Percentiles rank a stretch among this genome's conserved stretches.
phyloP scores from a whole-genome alignment of 2,797 vertebrate species.

The Ceryle rudis region DNA sequence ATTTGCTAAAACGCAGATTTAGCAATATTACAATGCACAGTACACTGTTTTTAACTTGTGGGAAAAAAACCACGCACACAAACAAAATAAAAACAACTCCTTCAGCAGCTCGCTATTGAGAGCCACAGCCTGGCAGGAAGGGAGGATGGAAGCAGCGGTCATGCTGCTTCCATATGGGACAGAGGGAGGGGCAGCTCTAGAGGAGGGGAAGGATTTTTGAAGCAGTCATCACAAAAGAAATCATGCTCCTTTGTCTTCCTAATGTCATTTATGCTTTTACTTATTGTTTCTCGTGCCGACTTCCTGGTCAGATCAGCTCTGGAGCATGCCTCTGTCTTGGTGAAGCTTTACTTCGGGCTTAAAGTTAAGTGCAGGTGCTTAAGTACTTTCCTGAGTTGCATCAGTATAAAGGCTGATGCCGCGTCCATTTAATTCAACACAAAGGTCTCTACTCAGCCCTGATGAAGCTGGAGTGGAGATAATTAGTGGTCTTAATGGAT shows the following conservation, averaged over 20 bases:
- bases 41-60: not conserved
- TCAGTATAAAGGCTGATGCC: not conserved
- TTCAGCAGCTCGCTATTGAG: accelerated
- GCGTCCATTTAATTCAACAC: not conserved
- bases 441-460: not conserved
- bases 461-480: not conserved
- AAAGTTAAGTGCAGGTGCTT: not conserved
- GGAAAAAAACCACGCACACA: not conserved
- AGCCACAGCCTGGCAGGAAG: not conserved
- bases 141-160: not conserved
- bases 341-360: not conserved
- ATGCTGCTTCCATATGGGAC: not conserved
- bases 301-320: not conserved
- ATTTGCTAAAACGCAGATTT: not conserved
- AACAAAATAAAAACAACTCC: not conserved
- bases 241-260: not conserved
- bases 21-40: not conserved
- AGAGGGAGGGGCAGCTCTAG: not conserved
- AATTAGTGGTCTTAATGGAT: not conserved
- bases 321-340: not conserved
- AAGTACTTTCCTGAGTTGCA: not conserved
- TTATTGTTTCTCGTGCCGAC: not conserved
- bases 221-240: not conserved
- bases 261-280: not conserved
- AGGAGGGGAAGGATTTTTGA: not conserved